Evolutionary conservation across 2,797 vertebrate genomes (phyloP).

Genomic region (Vireo griseus): DNA sequence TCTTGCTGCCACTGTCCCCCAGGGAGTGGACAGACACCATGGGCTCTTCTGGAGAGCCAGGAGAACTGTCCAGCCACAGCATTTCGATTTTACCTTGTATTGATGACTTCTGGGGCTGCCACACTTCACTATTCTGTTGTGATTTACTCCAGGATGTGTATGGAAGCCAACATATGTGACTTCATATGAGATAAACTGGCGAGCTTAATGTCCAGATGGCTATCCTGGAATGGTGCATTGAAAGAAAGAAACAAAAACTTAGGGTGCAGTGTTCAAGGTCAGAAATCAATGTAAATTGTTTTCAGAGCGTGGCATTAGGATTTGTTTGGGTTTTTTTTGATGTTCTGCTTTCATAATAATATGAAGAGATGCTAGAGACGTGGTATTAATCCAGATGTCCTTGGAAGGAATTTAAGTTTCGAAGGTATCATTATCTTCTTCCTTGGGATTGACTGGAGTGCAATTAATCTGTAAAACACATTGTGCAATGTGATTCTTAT

Average conservation of each 20-base stretch:
- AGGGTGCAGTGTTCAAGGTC: background rate
- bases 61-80: background rate
- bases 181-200: background rate
- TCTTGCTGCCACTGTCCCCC: background rate
- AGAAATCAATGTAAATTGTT: conserved; percentile 8
- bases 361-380: background rate
- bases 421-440: conserved; percentile 6
- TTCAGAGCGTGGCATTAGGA: background rate
- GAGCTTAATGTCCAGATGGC: background rate
- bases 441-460: conserved; percentile 24
- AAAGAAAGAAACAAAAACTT: background rate
- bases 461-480: conserved; percentile 24
- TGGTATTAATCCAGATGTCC: background rate
- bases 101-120: background rate
- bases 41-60: background rate
- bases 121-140: background rate
- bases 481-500: conserved; percentile 48
- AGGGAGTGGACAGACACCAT: fast-evolving
- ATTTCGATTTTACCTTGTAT: background rate
- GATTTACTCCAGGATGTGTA: background rate
- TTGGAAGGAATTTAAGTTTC: conserved; percentile 1
- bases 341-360: background rate
- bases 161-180: background rate
- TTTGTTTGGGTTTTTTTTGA: background rate
- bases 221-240: conserved; percentile 6